These are phyloP conservation scores for Hestina assimilis DNA, from an alignment of 1,140 invertebrate species.

Conservation along the genomic window DNA sequence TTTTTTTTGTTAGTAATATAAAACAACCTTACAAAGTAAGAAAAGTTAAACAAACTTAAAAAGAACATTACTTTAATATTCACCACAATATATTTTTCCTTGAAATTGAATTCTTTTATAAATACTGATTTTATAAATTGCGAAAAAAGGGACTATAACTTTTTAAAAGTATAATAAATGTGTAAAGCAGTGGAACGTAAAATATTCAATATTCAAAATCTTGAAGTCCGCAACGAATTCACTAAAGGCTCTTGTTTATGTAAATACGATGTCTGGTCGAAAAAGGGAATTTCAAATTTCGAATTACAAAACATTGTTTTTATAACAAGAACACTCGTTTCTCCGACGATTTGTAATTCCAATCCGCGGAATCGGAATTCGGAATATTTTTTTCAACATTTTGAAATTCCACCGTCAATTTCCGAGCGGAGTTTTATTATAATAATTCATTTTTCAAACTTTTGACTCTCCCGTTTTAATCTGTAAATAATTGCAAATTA, in stretches of 20 bases:
- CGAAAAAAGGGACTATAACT: neutral
- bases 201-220: neutral
- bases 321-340: slow-evolving; percentile 16
- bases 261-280: slow-evolving; percentile 5
- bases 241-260: slow-evolving; percentile 11
- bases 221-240: neutral
- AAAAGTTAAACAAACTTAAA: too few species aligned
- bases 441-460: slow-evolving; percentile 22
- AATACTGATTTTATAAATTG: neutral
- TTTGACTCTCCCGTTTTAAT: slow-evolving; percentile 18
- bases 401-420: slow-evolving; percentile 5
- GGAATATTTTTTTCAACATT: slow-evolving; percentile 10
- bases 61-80: too few species aligned
- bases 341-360: slow-evolving; percentile 20
- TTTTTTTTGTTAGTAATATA: too few species aligned
- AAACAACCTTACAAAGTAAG: too few species aligned
- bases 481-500: slow-evolving; percentile 28
- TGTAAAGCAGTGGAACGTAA: neutral
- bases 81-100: too few species aligned
- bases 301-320: slow-evolving; percentile 15
- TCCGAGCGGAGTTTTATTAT: slow-evolving; percentile 2
- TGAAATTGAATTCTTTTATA: too few species aligned
- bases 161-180: neutral
- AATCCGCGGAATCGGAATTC: slow-evolving; percentile 16
- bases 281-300: slow-evolving; percentile 16